A percentile compares a stretch with the other conserved stretches of the same genome.
Evolutionary conservation across 2,888 invertebrate genomes (phyloP).

Genomic region (Lissocephala sabroskyi): DNA sequence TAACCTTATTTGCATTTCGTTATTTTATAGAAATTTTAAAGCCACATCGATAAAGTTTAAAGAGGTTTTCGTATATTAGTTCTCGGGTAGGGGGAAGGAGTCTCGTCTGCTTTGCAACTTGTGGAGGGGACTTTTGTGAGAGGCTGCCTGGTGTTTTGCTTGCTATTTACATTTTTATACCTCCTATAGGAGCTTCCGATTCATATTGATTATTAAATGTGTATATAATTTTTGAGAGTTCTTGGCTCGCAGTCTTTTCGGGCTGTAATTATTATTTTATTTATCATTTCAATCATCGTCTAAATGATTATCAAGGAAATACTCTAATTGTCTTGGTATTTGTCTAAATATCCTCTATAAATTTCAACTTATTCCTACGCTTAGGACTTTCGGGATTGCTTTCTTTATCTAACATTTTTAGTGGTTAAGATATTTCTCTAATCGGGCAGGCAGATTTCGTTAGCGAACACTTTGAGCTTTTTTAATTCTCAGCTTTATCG

Average conservation of each 20-base stretch:
- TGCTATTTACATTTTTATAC: slow-evolving; percentile 1
- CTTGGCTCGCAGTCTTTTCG: slow-evolving; percentile 66
- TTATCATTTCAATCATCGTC: slow-evolving; percentile 21
- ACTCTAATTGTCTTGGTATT: slow-evolving; percentile 42
- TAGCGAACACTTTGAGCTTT: slow-evolving; percentile 4
- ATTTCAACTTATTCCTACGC: slow-evolving; percentile 21
- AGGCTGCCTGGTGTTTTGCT: slow-evolving; percentile 39
- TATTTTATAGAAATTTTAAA: slow-evolving; percentile 53
- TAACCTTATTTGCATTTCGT: background rate
- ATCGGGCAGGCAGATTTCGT: background rate
- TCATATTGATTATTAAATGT: slow-evolving; percentile 12
- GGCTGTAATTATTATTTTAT: slow-evolving; percentile 46
- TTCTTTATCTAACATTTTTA: slow-evolving; percentile 16
- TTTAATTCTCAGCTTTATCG: slow-evolving; percentile 17
- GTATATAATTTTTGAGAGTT: slow-evolving; percentile 53
- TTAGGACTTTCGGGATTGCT: slow-evolving; percentile 43
- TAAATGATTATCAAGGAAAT: slow-evolving; percentile 56
- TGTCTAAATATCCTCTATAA: slow-evolving; percentile 30
- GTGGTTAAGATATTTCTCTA: slow-evolving; percentile 1
- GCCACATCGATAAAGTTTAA: slow-evolving; percentile 61
- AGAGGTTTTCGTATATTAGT: too few relatives aligned
- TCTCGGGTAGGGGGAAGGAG: too few relatives aligned
- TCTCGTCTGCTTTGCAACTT: too few relatives aligned
- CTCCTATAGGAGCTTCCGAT: slow-evolving; percentile 13
- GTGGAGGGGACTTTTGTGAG: too few relatives aligned